phyloP scores from a whole-genome alignment of 2,113 vertebrate species.

The Meleagris gallopavo region DNA sequence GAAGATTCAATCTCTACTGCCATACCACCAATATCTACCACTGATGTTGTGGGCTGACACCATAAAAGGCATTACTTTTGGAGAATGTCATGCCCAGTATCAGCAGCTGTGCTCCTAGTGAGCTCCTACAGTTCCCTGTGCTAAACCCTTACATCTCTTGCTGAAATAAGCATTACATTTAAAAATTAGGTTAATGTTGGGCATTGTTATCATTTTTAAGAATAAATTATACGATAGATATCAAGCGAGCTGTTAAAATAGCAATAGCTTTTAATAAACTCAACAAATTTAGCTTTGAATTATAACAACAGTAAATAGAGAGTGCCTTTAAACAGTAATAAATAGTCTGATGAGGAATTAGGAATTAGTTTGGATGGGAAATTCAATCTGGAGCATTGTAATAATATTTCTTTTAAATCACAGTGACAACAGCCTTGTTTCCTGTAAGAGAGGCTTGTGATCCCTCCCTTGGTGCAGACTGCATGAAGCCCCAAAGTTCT shows the following conservation, averaged over 20 bases:
- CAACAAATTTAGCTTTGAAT: neutral
- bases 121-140: neutral
- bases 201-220: neutral
- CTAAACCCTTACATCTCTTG: neutral
- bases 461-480: neutral
- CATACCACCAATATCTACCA: too few species aligned
- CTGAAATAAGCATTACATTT: neutral
- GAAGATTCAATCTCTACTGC: too few species aligned
- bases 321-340: neutral
- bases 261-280: neutral
- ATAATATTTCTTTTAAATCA: conserved; percentile 8
- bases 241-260: neutral
- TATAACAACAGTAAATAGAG: conserved; percentile 6
- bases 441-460: neutral
- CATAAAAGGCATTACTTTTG: neutral
- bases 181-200: neutral
- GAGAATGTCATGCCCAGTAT: neutral
- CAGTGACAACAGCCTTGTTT: neutral
- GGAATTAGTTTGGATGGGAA: conserved; percentile 19
- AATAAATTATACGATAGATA: neutral
- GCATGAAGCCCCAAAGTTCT: neutral
- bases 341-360: neutral
- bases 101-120: neutral
- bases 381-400: neutral
- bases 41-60: too few species aligned